Conservation (phyloP, 1,140 invertebrate genomes). For the Orius insidiosus region DNA sequence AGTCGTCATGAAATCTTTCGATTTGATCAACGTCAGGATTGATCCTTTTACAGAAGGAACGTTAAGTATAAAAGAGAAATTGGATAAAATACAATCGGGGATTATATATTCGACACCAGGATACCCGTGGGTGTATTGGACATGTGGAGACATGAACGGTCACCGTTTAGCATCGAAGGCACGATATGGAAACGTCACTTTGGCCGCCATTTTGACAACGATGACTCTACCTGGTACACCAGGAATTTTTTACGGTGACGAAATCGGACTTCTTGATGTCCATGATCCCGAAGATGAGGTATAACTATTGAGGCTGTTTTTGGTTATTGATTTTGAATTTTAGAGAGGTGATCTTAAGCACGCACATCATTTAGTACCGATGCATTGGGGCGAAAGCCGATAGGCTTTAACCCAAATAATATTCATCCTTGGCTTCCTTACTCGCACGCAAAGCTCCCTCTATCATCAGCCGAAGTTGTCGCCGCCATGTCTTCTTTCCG, state of each 20-base stretch:
- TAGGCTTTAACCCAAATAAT: slow-evolving; percentile 27
- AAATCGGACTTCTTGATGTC: slow-evolving; percentile 34
- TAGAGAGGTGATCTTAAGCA: slow-evolving; percentile 34
- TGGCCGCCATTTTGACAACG: slow-evolving; percentile 43
- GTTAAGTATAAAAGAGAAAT: slow-evolving; percentile 34
- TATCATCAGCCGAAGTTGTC: slow-evolving; percentile 31
- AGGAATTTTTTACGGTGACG: slow-evolving; percentile 67
- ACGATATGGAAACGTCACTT: slow-evolving; percentile 35
- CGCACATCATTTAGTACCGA: slow-evolving; percentile 43
- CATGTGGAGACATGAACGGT: slow-evolving; percentile 40
- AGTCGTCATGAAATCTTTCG: slow-evolving; percentile 38
- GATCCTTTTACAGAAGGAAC: slow-evolving; percentile 26
- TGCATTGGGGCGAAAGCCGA: slow-evolving; percentile 34
- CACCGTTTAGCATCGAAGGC: slow-evolving; percentile 35
- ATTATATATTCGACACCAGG: slow-evolving; percentile 37
- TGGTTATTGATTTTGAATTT: background rate
- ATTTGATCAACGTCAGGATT: slow-evolving; percentile 51
- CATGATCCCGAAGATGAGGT: too few species aligned
- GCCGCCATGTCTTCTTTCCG: slow-evolving; percentile 36
- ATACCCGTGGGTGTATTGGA: slow-evolving; percentile 62
- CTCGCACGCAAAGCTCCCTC: slow-evolving; percentile 23
- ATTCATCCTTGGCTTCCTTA: slow-evolving; percentile 39
- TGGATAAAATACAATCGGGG: slow-evolving; percentile 35
- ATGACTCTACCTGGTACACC: slow-evolving; percentile 62
- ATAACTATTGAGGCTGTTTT: too few species aligned